Evolutionary conservation across 2,113 vertebrate species (phyloP).

Genomic region (Hydrochoerus hydrochaeris): DNA sequence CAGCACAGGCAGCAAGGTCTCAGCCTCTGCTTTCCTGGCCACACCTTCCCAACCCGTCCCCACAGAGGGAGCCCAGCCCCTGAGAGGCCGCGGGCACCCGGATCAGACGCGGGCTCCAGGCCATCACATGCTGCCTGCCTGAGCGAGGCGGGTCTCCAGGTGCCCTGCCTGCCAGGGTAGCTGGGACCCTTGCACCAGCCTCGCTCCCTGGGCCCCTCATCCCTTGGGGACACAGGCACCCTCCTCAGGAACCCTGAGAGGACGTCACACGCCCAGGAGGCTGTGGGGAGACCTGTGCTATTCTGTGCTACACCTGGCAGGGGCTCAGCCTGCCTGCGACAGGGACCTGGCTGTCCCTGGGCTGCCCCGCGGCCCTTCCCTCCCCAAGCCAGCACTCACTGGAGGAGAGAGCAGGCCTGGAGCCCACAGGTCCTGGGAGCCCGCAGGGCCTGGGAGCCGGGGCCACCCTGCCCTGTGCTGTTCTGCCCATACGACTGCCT

Average conservation of each 20-base stretch:
- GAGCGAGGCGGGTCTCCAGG: background rate
- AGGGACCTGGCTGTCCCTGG: accelerated
- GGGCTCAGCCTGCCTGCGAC: accelerated
- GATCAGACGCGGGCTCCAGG: background rate
- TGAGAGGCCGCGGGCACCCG: accelerated
- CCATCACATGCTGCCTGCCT: accelerated
- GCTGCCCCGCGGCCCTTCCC: background rate
- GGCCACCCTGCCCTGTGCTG: accelerated
- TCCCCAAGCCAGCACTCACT: background rate
- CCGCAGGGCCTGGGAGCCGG: background rate
- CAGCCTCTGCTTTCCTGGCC: background rate
- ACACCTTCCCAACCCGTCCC: too few species aligned
- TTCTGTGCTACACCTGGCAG: accelerated
- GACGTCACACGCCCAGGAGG: accelerated
- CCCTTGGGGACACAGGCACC: background rate
- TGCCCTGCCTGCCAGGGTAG: background rate
- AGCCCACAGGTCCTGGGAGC: background rate
- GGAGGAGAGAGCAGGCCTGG: background rate
- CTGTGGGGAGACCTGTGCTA: accelerated
- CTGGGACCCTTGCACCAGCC: accelerated
- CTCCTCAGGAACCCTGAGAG: background rate
- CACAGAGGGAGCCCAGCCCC: too few species aligned
- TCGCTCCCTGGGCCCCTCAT: accelerated
- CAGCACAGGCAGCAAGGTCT: too few species aligned
- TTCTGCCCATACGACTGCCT: background rate